Evolutionary conservation across 2,113 vertebrate genomes (phyloP), one percentile per base, ranked within the genome.

Genomic region (Otolemur garnettii): DNA sequence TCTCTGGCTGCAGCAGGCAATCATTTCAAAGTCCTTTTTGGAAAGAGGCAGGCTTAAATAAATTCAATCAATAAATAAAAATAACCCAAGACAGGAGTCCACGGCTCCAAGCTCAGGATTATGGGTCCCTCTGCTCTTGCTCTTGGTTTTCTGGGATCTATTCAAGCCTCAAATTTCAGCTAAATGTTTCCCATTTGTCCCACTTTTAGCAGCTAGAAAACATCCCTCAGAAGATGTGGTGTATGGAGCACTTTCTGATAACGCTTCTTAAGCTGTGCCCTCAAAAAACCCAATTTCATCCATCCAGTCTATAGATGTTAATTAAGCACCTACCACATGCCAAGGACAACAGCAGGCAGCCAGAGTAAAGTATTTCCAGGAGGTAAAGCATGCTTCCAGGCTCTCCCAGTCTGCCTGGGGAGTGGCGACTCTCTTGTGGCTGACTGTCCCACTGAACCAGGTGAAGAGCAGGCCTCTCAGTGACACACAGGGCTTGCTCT

Each of bases 401-500:
- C 1, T 5, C 38, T 83, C 35, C 33, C 2, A 6, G 0, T 24
- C 60, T 33, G 50, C n/a, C 21, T 74, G 45, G 78, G 69, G 15
- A 5, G 55, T 15, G 14, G 4, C 33, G 4, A 45, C 45, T 42
- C 26, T 75, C n/a, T 69, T 45, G 38, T 33, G 50, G 21, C 10
- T 55, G 69, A 26, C 35, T n/a, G 5, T 50, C 33, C 64, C 21
- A 28, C 14, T n/a, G 50, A 94, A 28, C 69, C 17, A 59, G 26
- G 33, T 64, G 66, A 71, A 71, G 33, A 30, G 22, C 11, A 5
- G 0, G 2, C 7, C 1, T 69, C 66, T 79, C 45, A 42, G 2
- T 0, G 7, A 55, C 1, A 28, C 22, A 4, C 5, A 55, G 42
- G 33, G 19, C 30, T 74, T 1, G 0, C 26, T 38, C n/a, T 1